These are phyloP conservation scores for Sminthopsis crassicaudata DNA, from an alignment of 2,113 vertebrate genomes.

Conservation along the genomic window DNA sequence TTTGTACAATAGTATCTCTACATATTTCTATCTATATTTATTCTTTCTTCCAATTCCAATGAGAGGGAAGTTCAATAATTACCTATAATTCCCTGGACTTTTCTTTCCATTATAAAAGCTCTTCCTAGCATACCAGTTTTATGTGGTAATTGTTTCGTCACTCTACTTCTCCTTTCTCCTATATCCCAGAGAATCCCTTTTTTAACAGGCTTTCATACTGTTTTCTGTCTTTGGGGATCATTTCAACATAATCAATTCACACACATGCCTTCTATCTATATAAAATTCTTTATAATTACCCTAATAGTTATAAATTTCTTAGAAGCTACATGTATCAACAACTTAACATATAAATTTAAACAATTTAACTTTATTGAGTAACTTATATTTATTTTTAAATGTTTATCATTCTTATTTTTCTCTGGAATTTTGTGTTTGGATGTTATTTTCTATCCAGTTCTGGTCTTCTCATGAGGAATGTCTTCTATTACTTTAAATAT, in stretches of 20 bases:
- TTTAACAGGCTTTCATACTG: not conserved
- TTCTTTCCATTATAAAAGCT: not conserved
- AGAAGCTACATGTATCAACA: too few species aligned
- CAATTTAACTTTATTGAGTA: not conserved
- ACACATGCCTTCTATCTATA: not conserved
- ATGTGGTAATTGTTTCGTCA: not conserved
- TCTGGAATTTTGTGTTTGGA: not conserved
- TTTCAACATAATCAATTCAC: not conserved
- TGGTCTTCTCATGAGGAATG: not conserved
- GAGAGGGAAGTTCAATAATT: not conserved
- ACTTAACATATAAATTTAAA: not conserved
- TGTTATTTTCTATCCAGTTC: not conserved
- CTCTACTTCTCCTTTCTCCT: not conserved
- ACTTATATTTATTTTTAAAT: not conserved
- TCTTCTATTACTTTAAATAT: not conserved
- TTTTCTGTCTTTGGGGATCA: not conserved
- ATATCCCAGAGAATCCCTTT: not conserved
- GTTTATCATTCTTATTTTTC: not conserved
- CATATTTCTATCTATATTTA: not conserved
- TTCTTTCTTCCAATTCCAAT: not conserved
- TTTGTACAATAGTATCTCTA: not conserved
- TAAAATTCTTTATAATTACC: not conserved
- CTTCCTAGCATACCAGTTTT: not conserved
- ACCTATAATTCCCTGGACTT: not conserved
- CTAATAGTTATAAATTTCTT: not conserved